Evolutionary conservation across 2,113 vertebrate species (phyloP).

Genomic region (Isurus oxyrinchus): DNA sequence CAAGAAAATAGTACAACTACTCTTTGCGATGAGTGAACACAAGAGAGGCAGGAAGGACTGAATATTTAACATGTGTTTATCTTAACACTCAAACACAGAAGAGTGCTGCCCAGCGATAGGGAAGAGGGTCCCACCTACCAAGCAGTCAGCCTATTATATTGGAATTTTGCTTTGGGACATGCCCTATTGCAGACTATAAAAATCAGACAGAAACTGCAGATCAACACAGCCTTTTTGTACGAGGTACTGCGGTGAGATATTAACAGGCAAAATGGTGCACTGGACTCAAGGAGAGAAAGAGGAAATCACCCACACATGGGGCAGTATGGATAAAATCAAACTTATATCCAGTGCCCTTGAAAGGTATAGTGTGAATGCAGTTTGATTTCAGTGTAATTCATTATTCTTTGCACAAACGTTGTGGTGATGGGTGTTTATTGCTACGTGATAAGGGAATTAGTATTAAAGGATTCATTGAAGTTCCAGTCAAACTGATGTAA

Average conservation of each 20-base stretch:
- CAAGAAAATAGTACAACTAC: background rate
- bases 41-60: too few relatives aligned
- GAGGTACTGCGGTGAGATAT: background rate
- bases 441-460: too few relatives aligned
- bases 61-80: background rate
- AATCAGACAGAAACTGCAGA: background rate
- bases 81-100: background rate
- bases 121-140: background rate
- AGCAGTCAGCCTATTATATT: too few relatives aligned
- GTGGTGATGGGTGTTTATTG: background rate
- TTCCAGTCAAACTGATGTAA: background rate
- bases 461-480: background rate
- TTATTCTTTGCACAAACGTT: background rate
- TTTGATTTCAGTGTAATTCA: background rate
- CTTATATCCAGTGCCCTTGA: background rate
- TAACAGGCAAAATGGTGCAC: conserved; percentile 19
- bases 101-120: background rate
- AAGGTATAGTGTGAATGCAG: background rate
- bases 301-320: background rate
- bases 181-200: background rate
- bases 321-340: fast-evolving
- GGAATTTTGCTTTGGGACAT: background rate
- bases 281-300: too few relatives aligned
- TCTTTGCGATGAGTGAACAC: background rate
- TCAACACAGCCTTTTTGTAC: background rate